Percentiles rank a stretch among this genome's conserved stretches.
Conservation (phyloP, 2,888 invertebrate species). For the Agonopterix subpropinquella region DNA sequence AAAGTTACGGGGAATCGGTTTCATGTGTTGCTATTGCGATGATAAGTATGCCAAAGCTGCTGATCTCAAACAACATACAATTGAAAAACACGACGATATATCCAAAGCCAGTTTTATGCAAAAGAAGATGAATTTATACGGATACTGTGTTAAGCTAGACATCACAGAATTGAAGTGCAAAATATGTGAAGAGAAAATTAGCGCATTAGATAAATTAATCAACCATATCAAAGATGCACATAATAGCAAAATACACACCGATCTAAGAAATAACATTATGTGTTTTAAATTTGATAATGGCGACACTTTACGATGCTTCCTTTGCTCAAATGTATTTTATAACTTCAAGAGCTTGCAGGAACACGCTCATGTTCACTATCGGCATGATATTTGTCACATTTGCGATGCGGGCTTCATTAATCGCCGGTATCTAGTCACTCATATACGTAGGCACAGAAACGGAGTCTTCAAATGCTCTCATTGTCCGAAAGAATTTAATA, state of each 20-base stretch:
- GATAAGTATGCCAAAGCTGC: conserved; percentile 24
- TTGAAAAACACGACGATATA: conserved; percentile 18
- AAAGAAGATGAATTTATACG: too few relatives aligned
- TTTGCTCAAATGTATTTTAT: conserved; percentile 25
- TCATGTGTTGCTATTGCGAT: conserved; percentile 34
- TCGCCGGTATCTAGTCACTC: conserved; percentile 2
- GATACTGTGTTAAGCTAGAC: conserved; percentile 24
- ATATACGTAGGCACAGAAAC: conserved; percentile 15
- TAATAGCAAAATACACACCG: conserved; percentile 22
- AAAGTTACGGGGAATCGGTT: conserved; percentile 21
- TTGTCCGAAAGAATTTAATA: conserved; percentile 46
- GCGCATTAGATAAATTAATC: conserved; percentile 24
- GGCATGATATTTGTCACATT: conserved; percentile 36
- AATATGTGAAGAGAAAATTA: conserved; percentile 22
- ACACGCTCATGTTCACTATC: conserved; percentile 45
- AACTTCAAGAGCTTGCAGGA: conserved; percentile 25
- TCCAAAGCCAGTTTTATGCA: neutral
- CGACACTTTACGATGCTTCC: conserved; percentile 23
- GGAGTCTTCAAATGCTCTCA: conserved; percentile 23
- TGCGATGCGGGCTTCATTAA: conserved; percentile 20
- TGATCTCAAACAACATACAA: conserved; percentile 35
- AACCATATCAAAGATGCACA: conserved; percentile 27
- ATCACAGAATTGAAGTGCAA: conserved; percentile 33
- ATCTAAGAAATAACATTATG: conserved; percentile 34
- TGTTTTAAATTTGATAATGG: conserved; percentile 31